Evolutionary conservation across 2,888 invertebrate genomes (phyloP).

Genomic region (Gortyna flavago): DNA sequence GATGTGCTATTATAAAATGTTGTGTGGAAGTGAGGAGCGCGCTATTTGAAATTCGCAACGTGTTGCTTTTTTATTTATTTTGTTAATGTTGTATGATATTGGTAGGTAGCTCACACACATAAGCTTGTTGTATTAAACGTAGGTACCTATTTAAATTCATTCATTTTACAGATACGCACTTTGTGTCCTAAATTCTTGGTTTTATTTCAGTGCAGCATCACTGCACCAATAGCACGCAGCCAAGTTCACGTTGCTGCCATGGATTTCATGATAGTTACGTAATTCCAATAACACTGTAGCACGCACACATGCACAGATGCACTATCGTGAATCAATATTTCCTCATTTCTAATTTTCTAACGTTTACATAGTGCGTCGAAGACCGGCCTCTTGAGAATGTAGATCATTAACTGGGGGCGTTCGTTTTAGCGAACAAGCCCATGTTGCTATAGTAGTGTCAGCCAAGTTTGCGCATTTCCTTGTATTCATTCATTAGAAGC

Average conservation of each 20-base stretch:
- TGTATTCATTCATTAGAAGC: conserved; percentile 6
- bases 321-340: conserved; percentile 50
- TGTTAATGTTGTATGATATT: background rate
- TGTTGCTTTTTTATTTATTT: background rate
- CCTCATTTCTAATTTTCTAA: conserved; percentile 61
- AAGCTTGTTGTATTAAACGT: background rate
- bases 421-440: conserved; percentile 32
- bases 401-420: conserved; percentile 40
- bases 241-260: conserved; percentile 59
- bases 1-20: conserved; percentile 58
- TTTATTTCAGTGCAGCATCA: conserved; percentile 56
- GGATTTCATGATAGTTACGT: conserved; percentile 53
- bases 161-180: background rate
- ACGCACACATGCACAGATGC: conserved; percentile 41
- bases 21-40: conserved; percentile 41
- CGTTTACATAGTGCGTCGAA: conserved; percentile 42
- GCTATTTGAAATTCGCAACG: conserved; percentile 56
- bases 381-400: conserved; percentile 54
- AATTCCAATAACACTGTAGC: conserved; percentile 48
- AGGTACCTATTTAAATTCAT: conserved; percentile 11
- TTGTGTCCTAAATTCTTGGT: conserved; percentile 12
- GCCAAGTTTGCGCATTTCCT: conserved; percentile 30
- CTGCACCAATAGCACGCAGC: conserved; percentile 44
- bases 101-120: background rate
- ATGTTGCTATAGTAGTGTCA: conserved; percentile 18